These are phyloP conservation scores for Rosalia funebris DNA, from an alignment of 2,888 invertebrate genomes.

Conservation along the genomic window DNA sequence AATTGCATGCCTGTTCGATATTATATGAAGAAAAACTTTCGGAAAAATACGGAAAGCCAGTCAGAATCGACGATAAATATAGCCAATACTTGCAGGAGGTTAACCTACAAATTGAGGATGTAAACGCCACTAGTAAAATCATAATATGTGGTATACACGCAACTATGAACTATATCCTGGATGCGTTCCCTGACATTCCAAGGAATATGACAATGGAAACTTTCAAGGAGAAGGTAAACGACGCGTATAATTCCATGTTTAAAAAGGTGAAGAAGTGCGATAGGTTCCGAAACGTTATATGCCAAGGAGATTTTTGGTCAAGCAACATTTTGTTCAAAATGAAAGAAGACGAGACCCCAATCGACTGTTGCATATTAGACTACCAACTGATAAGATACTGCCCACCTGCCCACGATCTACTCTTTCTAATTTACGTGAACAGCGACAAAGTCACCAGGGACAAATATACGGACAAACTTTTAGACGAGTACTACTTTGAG, in stretches of 20 bases:
- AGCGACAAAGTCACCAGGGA: slow-evolving; percentile 39
- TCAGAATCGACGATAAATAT: slow-evolving; percentile 52
- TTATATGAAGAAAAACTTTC: slow-evolving; percentile 51
- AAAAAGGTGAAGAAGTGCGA: slow-evolving; percentile 51
- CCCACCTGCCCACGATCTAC: slow-evolving; percentile 73
- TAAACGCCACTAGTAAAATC: background rate
- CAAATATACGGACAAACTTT: slow-evolving; percentile 38
- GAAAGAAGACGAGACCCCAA: slow-evolving; percentile 34
- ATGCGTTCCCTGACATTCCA: slow-evolving; percentile 32
- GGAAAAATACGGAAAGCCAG: slow-evolving; percentile 35
- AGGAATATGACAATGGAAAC: slow-evolving; percentile 21
- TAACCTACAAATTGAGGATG: background rate
- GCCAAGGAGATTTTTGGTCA: slow-evolving; percentile 56
- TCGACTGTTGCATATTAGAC: slow-evolving; percentile 54
- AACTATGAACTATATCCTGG: slow-evolving; percentile 20
- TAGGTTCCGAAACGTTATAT: slow-evolving; percentile 58
- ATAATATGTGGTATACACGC: background rate
- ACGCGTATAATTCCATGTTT: slow-evolving; percentile 47
- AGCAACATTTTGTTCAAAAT: slow-evolving; percentile 54
- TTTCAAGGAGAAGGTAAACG: slow-evolving; percentile 20
- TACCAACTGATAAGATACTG: slow-evolving; percentile 64
- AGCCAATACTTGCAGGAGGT: background rate
- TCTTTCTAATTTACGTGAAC: slow-evolving; percentile 53
- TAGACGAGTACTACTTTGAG: slow-evolving; percentile 44
- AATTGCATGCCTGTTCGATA: slow-evolving; percentile 55